Evolutionary conservation across 2,113 vertebrate species (phyloP).

Genomic region (Brevimyrus niger): DNA sequence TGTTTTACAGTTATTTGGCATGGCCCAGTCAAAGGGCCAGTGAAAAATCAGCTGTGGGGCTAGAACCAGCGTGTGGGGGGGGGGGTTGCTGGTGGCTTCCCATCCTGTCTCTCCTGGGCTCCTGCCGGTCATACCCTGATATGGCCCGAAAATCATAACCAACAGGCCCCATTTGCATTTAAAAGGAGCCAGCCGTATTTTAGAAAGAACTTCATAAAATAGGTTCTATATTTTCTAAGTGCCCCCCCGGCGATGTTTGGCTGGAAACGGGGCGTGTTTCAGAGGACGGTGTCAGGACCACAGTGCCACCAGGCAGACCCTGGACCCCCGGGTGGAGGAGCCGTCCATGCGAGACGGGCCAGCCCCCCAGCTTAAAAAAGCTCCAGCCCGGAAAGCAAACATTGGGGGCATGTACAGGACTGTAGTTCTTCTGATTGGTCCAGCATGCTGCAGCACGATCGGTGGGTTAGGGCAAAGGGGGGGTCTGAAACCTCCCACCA

Average conservation of each 20-base stretch:
- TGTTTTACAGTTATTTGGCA: not conserved
- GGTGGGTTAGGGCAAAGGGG: slow-evolving; percentile 16
- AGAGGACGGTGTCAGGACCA: not conserved
- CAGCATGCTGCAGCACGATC: slow-evolving; percentile 56
- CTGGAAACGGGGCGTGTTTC: not conserved
- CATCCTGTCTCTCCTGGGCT: not conserved
- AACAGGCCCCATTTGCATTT: not conserved
- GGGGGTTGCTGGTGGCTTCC: not conserved
- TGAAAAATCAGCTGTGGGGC: not conserved
- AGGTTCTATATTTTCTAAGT: not conserved
- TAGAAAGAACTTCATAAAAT: not conserved
- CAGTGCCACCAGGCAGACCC: not conserved
- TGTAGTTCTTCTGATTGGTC: slow-evolving; percentile 56
- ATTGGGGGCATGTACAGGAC: slow-evolving; percentile 53
- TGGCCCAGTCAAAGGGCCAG: not conserved
- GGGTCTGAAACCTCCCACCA: slow-evolving; percentile 40
- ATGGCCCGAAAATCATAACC: not conserved
- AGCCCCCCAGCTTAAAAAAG: slow-evolving; percentile 33
- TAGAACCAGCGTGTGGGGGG: not conserved
- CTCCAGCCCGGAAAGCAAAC: slow-evolving; percentile 43
- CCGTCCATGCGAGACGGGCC: not conserved
- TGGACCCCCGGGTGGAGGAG: not conserved
- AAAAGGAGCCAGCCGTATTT: not conserved
- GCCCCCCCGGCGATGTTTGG: not conserved
- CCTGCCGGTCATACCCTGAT: not conserved